Percentiles rank a stretch among this genome's conserved stretches.
phyloP scores from a whole-genome alignment of 2,888 invertebrate genomes.

The Minunthozetes semirufus region DNA sequence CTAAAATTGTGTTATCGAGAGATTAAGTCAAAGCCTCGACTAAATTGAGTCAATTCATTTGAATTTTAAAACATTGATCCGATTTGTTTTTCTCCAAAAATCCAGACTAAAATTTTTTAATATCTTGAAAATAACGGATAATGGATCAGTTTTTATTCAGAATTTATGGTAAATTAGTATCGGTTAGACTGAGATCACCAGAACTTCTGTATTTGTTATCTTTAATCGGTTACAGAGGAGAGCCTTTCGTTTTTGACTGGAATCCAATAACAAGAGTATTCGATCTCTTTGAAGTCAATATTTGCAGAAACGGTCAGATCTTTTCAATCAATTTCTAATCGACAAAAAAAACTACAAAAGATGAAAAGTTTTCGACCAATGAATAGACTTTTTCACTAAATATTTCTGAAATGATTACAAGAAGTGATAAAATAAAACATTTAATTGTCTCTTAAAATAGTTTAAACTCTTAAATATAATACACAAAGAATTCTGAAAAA shows the following conservation, averaged over 20 bases:
- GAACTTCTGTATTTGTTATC: not conserved
- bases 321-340: not conserved
- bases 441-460: too few relatives aligned
- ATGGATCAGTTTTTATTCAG: not conserved
- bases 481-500: too few relatives aligned
- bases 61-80: too few relatives aligned
- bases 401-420: too few relatives aligned
- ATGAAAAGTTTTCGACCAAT: too few relatives aligned
- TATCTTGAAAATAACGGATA: not conserved
- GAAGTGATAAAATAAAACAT: too few relatives aligned
- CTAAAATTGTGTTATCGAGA: too few relatives aligned
- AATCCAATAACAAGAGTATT: not conserved
- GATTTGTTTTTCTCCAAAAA: not conserved
- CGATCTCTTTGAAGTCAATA: not conserved
- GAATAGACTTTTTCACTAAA: too few relatives aligned
- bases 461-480: too few relatives aligned
- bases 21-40: too few relatives aligned
- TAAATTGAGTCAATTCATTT: too few relatives aligned
- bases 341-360: too few relatives aligned
- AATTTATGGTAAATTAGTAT: not conserved
- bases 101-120: not conserved
- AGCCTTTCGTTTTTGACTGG: not conserved
- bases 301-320: not conserved
- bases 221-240: not conserved
- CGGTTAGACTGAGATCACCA: not conserved